These are phyloP conservation scores for Dermochelys coriacea DNA, from an alignment of 2,797 vertebrate species.

Conservation along the genomic window DNA sequence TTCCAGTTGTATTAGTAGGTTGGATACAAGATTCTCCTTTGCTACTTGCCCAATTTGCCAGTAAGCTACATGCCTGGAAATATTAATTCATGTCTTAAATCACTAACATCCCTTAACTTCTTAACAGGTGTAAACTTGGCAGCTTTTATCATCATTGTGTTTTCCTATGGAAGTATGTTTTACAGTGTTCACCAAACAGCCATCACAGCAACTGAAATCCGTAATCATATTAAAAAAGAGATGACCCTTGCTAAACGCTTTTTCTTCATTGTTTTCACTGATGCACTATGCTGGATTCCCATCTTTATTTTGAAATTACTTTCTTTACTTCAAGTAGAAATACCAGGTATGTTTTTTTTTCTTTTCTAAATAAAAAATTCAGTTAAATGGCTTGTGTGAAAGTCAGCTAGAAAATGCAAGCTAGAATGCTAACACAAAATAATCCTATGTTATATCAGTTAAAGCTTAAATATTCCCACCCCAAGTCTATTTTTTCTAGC, in stretches of 20 bases:
- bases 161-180: conserved; percentile 98
- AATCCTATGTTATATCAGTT: not conserved
- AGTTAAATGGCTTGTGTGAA: not conserved
- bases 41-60: not conserved
- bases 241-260: conserved; percentile 96
- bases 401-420: not conserved
- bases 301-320: conserved; percentile 97
- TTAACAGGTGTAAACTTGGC: conserved; percentile 93
- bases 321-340: conserved; percentile 95
- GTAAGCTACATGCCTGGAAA: not conserved
- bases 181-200: conserved; percentile 94
- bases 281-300: conserved; percentile 98
- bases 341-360: conserved; percentile 88
- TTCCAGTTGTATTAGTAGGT: not conserved
- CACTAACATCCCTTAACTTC: conserved; percentile 44
- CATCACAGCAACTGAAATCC: conserved; percentile 91
- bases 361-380: not conserved
- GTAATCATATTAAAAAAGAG: conserved; percentile 95
- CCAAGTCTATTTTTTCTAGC: not conserved
- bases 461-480: not conserved
- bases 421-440: not conserved
- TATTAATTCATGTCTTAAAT: not conserved
- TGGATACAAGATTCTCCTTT: not conserved
- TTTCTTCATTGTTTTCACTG: conserved; percentile 98
- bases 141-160: conserved; percentile 96